Evolutionary conservation across 2,113 vertebrate species (phyloP).

Genomic region (Anoura caudifer): DNA sequence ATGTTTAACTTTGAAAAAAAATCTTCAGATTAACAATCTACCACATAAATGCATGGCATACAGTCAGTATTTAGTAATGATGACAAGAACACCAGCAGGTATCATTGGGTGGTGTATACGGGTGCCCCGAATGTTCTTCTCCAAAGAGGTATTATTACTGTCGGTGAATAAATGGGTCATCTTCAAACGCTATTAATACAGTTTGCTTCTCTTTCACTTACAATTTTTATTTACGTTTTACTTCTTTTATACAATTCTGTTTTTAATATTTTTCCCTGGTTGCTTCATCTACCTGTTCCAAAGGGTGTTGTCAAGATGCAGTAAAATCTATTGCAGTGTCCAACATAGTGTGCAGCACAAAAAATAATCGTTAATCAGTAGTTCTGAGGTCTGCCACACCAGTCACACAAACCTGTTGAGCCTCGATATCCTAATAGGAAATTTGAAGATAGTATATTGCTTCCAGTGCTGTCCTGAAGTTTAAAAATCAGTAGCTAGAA

Average conservation of each 20-base stretch:
- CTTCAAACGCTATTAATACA: neutral
- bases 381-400: neutral
- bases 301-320: neutral
- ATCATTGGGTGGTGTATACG: neutral
- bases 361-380: neutral
- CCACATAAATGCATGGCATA: neutral
- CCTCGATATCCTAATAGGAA: neutral
- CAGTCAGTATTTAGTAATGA: neutral
- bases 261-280: neutral
- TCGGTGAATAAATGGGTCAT: neutral
- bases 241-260: neutral
- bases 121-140: neutral
- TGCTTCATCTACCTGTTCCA: neutral
- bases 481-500: neutral
- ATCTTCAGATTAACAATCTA: neutral
- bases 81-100: too few relatives aligned
- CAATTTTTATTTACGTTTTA: neutral
- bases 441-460: too few relatives aligned
- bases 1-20: neutral
- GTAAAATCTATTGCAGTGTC: neutral
- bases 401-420: neutral
- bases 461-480: neutral
- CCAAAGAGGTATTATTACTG: neutral
- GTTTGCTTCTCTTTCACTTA: neutral
- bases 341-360: fast-evolving